These are phyloP conservation scores for Sebastes trivittatus DNA, from an alignment of 2,797 vertebrate genomes.

Conservation along the genomic window DNA sequence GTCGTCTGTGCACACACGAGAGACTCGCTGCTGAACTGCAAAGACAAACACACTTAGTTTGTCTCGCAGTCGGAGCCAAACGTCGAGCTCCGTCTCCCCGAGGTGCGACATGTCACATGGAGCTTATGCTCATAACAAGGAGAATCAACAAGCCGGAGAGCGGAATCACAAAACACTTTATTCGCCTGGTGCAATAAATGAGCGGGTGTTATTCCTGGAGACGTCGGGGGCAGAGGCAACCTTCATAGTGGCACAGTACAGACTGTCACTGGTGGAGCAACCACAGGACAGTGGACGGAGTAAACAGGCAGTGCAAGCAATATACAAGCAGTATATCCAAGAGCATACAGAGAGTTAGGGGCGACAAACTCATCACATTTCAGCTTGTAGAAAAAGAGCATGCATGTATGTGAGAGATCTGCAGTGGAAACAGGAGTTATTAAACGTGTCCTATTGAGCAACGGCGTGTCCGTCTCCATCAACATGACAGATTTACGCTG, in stretches of 20 bases:
- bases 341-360: not conserved
- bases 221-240: constrained; percentile 1
- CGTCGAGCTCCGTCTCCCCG: constrained; percentile 48
- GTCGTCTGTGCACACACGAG: constrained; percentile 43
- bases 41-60: constrained; percentile 66
- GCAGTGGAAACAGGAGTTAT: not conserved
- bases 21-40: constrained; percentile 42
- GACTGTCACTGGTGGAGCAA: constrained; percentile 7
- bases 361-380: not conserved
- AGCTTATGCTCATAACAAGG: constrained; percentile 60
- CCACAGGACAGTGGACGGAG: not conserved
- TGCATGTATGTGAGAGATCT: not conserved
- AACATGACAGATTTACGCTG: not conserved
- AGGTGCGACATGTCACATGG: constrained; percentile 61
- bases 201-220: constrained; percentile 12
- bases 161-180: constrained; percentile 45
- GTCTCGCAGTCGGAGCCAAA: constrained; percentile 57
- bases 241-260: not conserved
- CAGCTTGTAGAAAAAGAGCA: not conserved
- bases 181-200: constrained; percentile 29
- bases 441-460: not conserved
- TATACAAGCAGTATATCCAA: not conserved
- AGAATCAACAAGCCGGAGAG: constrained; percentile 60
- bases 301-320: not conserved
- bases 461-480: not conserved